These are phyloP conservation scores for Desoria tigrina DNA, from an alignment of 2,888 invertebrate genomes.

Conservation along the genomic window DNA sequence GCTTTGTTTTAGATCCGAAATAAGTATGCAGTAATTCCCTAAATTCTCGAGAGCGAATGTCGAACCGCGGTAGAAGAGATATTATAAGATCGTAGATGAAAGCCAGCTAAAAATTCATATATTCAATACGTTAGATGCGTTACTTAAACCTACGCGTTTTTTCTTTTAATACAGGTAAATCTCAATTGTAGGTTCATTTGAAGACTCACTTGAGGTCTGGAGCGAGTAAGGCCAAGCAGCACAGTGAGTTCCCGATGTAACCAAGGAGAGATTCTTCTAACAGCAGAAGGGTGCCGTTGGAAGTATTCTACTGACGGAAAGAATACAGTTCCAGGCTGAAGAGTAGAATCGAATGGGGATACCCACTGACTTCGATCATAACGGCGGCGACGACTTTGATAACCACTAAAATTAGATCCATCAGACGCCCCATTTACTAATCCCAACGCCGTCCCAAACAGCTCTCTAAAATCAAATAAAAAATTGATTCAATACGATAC, in stretches of 20 bases:
- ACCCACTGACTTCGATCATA: slow-evolving; percentile 52
- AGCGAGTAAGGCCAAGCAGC: slow-evolving; percentile 60
- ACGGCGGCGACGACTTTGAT: slow-evolving; percentile 48
- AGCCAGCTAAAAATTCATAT: slow-evolving; percentile 64
- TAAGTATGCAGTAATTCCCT: slow-evolving; percentile 69
- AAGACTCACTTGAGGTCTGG: slow-evolving; percentile 50
- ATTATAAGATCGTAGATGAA: slow-evolving; percentile 71
- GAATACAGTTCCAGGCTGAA: slow-evolving; percentile 40
- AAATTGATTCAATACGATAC: no score
- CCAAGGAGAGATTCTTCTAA: slow-evolving; percentile 83
- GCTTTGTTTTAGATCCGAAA: slow-evolving; percentile 72
- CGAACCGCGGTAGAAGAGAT: slow-evolving; percentile 65
- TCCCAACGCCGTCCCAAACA: slow-evolving; percentile 35
- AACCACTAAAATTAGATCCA: slow-evolving; percentile 34
- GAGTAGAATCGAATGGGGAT: slow-evolving; percentile 41
- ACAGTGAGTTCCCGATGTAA: slow-evolving; percentile 81
- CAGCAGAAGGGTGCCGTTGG: slow-evolving; percentile 68
- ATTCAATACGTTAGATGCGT: slow-evolving; percentile 1
- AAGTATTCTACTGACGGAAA: slow-evolving; percentile 49
- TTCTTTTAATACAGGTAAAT: no score
- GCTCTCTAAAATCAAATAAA: slow-evolving; percentile 42
- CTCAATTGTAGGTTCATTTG: slow-evolving; percentile 11
- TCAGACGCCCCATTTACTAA: slow-evolving; percentile 24
- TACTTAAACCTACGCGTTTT: no score
- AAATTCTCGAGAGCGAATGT: slow-evolving; percentile 64